These are phyloP conservation scores for Podargus strigoides DNA, from an alignment of 2,797 vertebrate genomes.

Conservation along the genomic window DNA sequence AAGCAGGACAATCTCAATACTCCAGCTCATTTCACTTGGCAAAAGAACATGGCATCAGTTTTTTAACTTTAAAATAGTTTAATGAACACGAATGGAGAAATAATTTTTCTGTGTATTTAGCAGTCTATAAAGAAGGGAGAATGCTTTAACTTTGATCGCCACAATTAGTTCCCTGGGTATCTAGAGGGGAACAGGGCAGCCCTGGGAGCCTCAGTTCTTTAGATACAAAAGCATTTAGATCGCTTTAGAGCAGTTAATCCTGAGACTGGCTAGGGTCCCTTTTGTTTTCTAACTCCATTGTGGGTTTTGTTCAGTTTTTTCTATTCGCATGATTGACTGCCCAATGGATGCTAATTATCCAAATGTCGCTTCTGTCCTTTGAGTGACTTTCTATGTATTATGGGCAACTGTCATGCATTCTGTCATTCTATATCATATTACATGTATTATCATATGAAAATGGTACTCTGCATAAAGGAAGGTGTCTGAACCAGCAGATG, in stretches of 20 bases:
- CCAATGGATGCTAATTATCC: slow-evolving; percentile 85
- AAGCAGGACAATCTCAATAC: slow-evolving; percentile 57
- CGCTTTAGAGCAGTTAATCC: slow-evolving; percentile 86
- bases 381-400: slow-evolving; percentile 83
- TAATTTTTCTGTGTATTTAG: slow-evolving; percentile 74
- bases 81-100: slow-evolving; percentile 76
- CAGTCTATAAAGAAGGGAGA: slow-evolving; percentile 76
- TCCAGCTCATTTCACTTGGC: slow-evolving; percentile 61
- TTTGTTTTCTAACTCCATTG: slow-evolving; percentile 84
- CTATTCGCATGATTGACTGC: slow-evolving; percentile 83
- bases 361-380: slow-evolving; percentile 85
- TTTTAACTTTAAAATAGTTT: slow-evolving; percentile 80
- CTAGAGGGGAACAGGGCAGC: slow-evolving; percentile 69
- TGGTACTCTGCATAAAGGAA: slow-evolving; percentile 74
- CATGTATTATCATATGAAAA: slow-evolving; percentile 82
- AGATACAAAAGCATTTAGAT: slow-evolving; percentile 85
- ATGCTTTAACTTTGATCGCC: slow-evolving; percentile 78
- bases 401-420: slow-evolving; percentile 84
- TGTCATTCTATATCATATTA: slow-evolving; percentile 84
- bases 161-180: slow-evolving; percentile 81
- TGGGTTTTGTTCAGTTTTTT: slow-evolving; percentile 83
- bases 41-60: slow-evolving; percentile 53
- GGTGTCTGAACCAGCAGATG: slow-evolving; percentile 77
- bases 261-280: slow-evolving; percentile 81
- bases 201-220: slow-evolving; percentile 76